phyloP scores from a whole-genome alignment of 2,797 vertebrate genomes.

The Novumbra hubbsi region DNA sequence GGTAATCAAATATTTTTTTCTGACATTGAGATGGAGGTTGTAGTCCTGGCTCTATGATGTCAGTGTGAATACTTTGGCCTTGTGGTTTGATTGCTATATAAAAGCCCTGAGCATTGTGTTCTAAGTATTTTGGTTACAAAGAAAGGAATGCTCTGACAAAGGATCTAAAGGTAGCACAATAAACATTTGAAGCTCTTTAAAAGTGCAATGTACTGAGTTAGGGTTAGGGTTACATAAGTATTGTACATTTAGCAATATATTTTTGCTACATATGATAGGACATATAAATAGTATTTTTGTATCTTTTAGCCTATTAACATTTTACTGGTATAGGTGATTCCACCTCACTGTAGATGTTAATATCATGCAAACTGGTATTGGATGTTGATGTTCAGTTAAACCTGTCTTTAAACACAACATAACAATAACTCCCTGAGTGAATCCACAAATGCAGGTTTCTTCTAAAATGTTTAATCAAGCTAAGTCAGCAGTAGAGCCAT shows the following conservation, averaged over 20 bases:
- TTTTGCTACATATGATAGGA: not conserved
- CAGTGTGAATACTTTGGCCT: no score
- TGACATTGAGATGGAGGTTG: no score
- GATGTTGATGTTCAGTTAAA: not conserved
- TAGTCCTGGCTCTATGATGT: no score
- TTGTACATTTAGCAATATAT: not conserved
- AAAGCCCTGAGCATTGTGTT: not conserved
- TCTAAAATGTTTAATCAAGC: not conserved
- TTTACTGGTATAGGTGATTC: not conserved
- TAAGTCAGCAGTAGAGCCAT: conserved; percentile 19
- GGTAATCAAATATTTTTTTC: no score
- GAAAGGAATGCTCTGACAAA: not conserved
- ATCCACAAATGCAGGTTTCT: not conserved
- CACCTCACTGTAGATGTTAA: not conserved
- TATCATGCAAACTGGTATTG: not conserved
- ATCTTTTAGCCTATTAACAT: not conserved
- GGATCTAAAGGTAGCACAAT: not conserved
- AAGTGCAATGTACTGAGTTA: not conserved
- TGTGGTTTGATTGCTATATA: not conserved
- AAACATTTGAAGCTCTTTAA: not conserved
- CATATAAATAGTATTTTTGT: not conserved
- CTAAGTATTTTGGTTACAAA: not conserved
- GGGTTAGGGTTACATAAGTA: no score
- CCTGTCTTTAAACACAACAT: not conserved
- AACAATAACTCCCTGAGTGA: not conserved